Base-by-base conservation (phyloP, 23 tunicate species). In the Corella eumyota region DNA sequence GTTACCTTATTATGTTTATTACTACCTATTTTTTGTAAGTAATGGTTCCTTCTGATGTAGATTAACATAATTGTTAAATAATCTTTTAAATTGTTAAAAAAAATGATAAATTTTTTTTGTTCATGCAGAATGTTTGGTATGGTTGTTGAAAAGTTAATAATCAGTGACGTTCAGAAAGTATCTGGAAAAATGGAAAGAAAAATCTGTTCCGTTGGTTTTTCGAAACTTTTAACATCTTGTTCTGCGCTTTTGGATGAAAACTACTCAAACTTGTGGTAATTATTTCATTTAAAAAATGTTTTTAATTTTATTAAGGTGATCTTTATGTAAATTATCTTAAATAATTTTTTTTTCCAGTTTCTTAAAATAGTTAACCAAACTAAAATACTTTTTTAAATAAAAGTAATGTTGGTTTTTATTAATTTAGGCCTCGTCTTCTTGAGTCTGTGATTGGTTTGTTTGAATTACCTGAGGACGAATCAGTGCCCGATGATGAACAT, bases 401-500 rank as follows among this genome's bases (percentile, higher is more conserved):
- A 44, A 44, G 17, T 13, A 44, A 44, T 44, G 15, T 13, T 13
- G 49, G 49, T 44, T 17, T 13, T 44, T 44, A 44, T 37, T 40
- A 9, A 34, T 62, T 48, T 36, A 80, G 90, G 90, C 51, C 74
- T 3, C 81, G 66, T 3, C 67, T 92, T 21, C 49, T 92, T 40
- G 86, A 92, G 40, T 73, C 91, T 7, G 73, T 83, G 20, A 77
- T 92, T 62, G 98, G 85, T 0, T 52, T 92, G 30, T 76, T 92
- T 66, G 98, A 92, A 71, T 72, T 92, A 3, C 98, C 92, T 3
- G 76, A 70, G 34, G 98, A 92, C 36, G 87, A 92, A 25, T 32
- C 77, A 0, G 85, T 85, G 0, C 84, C 95, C 17, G 88, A 88
- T 48, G 96, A 88, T 47, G 96, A 88, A 60, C 96, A 88, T 62